Conservation (phyloP, 2,888 invertebrate species). For the Eupithecia subfuscata region DNA sequence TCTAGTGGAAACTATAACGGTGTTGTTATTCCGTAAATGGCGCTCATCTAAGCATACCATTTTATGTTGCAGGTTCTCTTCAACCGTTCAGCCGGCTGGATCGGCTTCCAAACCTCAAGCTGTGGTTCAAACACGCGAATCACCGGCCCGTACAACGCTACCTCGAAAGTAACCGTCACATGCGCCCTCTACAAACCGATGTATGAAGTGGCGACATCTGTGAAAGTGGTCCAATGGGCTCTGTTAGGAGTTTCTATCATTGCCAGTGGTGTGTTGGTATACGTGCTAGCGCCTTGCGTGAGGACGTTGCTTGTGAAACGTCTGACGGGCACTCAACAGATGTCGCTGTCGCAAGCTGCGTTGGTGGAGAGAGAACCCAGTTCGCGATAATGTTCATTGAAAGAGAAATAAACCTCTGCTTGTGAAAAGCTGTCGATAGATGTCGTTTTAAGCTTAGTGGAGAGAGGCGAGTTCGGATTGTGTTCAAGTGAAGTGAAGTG, state of each 20-base stretch:
- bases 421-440: conserved; percentile 39
- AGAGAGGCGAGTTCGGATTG: conserved; percentile 42
- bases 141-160: conserved; percentile 68
- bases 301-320: conserved; percentile 60
- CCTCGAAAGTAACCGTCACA: conserved; percentile 33
- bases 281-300: conserved; percentile 69
- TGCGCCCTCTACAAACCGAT: conserved; percentile 43
- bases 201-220: conserved; percentile 62
- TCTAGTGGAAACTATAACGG: neutral
- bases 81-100: conserved; percentile 77
- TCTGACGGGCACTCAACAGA: conserved; percentile 60
- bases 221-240: conserved; percentile 73
- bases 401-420: conserved; percentile 30
- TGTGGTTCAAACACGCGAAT: conserved; percentile 73
- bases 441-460: conserved; percentile 65
- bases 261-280: conserved; percentile 65
- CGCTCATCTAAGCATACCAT: neutral
- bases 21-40: neutral
- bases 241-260: conserved; percentile 68
- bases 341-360: conserved; percentile 71
- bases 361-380: conserved; percentile 57
- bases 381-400: conserved; percentile 10
- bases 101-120: conserved; percentile 72
- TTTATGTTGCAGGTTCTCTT: conserved; percentile 69
- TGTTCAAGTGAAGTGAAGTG: neutral